A percentile compares a stretch with the other conserved stretches of the same genome.
These are phyloP conservation scores for Drosophila nannoptera DNA, from an alignment of 1,140 invertebrate genomes.

Conservation along the genomic window DNA sequence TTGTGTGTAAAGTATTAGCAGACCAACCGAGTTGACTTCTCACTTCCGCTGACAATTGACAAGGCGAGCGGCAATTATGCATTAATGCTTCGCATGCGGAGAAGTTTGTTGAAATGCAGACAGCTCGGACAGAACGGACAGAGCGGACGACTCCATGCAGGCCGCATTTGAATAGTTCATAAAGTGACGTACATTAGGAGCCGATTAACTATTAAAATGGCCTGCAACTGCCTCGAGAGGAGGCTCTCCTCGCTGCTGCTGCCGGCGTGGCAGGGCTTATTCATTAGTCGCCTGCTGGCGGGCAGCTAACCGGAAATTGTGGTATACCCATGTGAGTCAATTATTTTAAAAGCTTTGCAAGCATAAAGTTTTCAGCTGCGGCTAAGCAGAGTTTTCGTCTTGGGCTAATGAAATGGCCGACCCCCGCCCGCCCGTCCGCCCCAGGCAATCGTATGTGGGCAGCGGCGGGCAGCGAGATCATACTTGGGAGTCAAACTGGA, in stretches of 20 bases:
- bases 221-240: constrained; percentile 45
- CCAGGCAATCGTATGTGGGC: constrained; percentile 45
- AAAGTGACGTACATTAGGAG: constrained; percentile 64
- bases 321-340: constrained; percentile 75
- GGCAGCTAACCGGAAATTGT: constrained; percentile 74
- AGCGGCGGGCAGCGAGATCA: constrained; percentile 41
- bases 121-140: not conserved
- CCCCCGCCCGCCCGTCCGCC: not conserved
- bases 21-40: constrained; percentile 33
- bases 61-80: constrained; percentile 50
- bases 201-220: constrained; percentile 66
- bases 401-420: constrained; percentile 59
- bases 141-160: not conserved
- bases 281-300: constrained; percentile 53
- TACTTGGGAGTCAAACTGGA: constrained; percentile 55
- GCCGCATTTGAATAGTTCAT: constrained; percentile 61
- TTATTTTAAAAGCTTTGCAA: constrained; percentile 77
- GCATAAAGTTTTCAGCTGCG: constrained; percentile 63
- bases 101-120: too few relatives aligned
- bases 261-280: constrained; percentile 46
- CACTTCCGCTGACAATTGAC: constrained; percentile 48
- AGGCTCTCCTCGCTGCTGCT: not conserved
- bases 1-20: constrained; percentile 38
- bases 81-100: constrained; percentile 26
- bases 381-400: constrained; percentile 44